Conservation (phyloP, 1,140 invertebrate genomes). For the Hycleus phaleratus region DNA sequence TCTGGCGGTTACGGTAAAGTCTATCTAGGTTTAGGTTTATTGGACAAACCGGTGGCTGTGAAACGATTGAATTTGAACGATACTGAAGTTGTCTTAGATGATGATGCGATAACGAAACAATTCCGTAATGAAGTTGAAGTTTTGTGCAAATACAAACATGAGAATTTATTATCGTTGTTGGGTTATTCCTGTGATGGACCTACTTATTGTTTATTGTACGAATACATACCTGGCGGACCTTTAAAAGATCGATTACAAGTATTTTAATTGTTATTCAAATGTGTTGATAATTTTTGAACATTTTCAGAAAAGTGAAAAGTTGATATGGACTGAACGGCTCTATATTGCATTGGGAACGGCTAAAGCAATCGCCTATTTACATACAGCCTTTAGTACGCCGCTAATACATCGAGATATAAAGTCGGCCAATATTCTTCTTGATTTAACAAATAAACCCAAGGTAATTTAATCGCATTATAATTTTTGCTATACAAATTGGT, state of each 20-base stretch:
- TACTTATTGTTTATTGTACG: slow-evolving; percentile 57
- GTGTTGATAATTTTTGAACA: background rate
- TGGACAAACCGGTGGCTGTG: slow-evolving; percentile 49
- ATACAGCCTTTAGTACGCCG: slow-evolving; percentile 46
- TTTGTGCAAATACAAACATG: slow-evolving; percentile 52
- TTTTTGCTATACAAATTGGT: slow-evolving; percentile 5
- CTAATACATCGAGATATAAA: slow-evolving; percentile 70
- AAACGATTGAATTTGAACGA: slow-evolving; percentile 49
- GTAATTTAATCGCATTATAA: slow-evolving; percentile 36
- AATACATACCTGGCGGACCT: slow-evolving; percentile 62
- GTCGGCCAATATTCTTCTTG: slow-evolving; percentile 66
- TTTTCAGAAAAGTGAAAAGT: slow-evolving; percentile 30
- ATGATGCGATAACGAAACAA: slow-evolving; percentile 46
- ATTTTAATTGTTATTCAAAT: background rate
- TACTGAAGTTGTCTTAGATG: slow-evolving; percentile 38
- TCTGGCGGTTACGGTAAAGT: slow-evolving; percentile 64
- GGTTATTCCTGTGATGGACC: slow-evolving; percentile 58
- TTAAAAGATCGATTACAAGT: slow-evolving; percentile 51
- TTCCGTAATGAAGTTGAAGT: slow-evolving; percentile 59
- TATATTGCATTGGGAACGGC: slow-evolving; percentile 54
- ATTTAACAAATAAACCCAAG: slow-evolving; percentile 54
- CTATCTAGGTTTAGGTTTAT: slow-evolving; percentile 48
- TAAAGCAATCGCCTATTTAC: slow-evolving; percentile 55
- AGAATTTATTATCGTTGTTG: slow-evolving; percentile 58
- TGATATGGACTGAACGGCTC: slow-evolving; percentile 47